Evolutionary conservation across 2,113 vertebrate genomes (phyloP).

Genomic region (Eublepharis macularius): DNA sequence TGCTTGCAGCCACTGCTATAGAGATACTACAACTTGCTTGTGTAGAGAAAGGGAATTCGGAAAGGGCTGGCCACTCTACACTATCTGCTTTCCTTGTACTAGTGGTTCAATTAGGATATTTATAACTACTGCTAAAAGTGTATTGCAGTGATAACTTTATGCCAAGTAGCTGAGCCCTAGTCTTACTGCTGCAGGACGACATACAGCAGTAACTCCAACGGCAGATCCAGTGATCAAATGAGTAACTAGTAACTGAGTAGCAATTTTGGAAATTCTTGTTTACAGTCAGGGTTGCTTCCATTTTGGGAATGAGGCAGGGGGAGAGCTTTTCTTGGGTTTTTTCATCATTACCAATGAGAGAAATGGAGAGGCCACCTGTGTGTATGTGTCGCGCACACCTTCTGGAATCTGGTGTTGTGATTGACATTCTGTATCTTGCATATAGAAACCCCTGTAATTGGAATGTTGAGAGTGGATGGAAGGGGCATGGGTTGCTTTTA

Average conservation of each 20-base stretch:
- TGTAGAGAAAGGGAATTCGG: too few species aligned
- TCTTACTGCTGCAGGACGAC: background rate
- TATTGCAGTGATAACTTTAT: background rate
- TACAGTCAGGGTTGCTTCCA: background rate
- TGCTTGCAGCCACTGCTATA: too few species aligned
- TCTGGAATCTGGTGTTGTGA: background rate
- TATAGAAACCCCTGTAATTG: background rate
- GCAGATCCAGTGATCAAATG: background rate
- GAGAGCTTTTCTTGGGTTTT: background rate
- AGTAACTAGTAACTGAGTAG: background rate
- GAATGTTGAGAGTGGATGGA: background rate
- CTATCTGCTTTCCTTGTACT: background rate
- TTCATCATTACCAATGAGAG: too few species aligned
- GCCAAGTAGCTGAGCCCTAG: background rate
- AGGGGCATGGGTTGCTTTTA: background rate
- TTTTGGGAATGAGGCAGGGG: background rate
- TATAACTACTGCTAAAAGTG: background rate
- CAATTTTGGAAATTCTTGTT: background rate
- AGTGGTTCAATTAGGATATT: background rate
- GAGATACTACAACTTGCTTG: too few species aligned
- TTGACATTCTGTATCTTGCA: too few species aligned
- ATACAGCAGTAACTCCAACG: background rate
- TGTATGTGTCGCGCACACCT: too few species aligned
- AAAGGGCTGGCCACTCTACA: background rate
- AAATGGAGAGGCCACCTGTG: background rate